Conservation (phyloP, 2,888 invertebrate genomes). For the Sesia apiformis region DNA sequence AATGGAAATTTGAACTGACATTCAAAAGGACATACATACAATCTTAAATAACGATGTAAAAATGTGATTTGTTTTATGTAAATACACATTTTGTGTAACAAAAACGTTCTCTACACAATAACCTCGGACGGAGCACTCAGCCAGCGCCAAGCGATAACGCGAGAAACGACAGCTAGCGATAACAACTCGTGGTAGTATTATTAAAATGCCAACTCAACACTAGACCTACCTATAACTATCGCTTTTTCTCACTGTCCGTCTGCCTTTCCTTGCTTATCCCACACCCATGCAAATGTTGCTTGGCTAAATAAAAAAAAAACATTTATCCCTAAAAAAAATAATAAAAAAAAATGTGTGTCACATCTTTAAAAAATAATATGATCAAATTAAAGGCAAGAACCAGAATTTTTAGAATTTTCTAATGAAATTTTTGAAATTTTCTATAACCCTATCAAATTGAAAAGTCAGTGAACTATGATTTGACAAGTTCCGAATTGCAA, state of each 20-base stretch:
- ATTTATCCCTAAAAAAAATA: constrained; percentile 4
- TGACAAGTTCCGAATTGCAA: no score
- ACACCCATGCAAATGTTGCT: constrained; percentile 64
- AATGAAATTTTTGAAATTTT: neutral
- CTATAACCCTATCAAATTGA: no score
- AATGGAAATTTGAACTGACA: no score
- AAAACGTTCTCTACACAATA: neutral
- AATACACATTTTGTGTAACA: neutral
- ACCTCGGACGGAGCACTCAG: constrained; percentile 28
- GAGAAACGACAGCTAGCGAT: constrained; percentile 26
- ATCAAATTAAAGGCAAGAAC: neutral
- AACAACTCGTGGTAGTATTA: constrained; percentile 51
- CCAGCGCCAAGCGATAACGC: constrained; percentile 42
- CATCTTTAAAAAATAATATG: constrained; percentile 2
- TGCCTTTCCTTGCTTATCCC: constrained; percentile 42
- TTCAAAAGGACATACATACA: no score
- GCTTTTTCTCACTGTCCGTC: constrained; percentile 63
- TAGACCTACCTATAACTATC: constrained; percentile 69
- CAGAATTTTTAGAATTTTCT: neutral
- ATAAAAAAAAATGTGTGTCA: constrained; percentile 3
- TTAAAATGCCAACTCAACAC: constrained; percentile 69
- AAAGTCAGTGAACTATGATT: no score
- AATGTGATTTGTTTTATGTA: neutral
- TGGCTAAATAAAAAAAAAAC: constrained; percentile 4
- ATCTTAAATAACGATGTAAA: neutral